phyloP scores from a whole-genome alignment of 2,113 vertebrate genomes.

The Odontesthes bonariensis region DNA sequence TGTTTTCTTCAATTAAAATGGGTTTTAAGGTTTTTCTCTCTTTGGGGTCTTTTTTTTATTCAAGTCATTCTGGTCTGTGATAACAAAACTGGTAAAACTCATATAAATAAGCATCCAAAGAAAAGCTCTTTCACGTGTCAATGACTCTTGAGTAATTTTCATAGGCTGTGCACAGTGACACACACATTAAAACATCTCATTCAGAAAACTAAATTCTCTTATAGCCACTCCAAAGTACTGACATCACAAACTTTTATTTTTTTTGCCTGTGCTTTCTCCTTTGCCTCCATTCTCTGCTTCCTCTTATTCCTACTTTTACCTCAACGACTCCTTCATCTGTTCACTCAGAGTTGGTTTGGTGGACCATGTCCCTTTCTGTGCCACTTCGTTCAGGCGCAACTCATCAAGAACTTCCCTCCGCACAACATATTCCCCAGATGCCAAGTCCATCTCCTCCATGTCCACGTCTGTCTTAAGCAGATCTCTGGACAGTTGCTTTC shows the following conservation, averaged over 20 bases:
- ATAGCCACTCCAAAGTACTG: too few species aligned
- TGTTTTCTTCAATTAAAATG: not conserved
- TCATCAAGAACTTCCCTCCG: slow-evolving; percentile 82
- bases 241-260: too few species aligned
- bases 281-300: not conserved
- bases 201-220: too few species aligned
- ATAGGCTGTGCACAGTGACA: too few species aligned
- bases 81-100: too few species aligned
- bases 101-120: too few species aligned
- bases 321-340: slow-evolving; percentile 62
- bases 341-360: slow-evolving; percentile 45
- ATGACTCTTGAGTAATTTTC: too few species aligned
- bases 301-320: slow-evolving; percentile 12
- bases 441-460: slow-evolving; percentile 20
- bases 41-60: too few species aligned
- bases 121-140: too few species aligned
- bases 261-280: not conserved
- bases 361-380: slow-evolving; percentile 60
- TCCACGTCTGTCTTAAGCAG: slow-evolving; percentile 19
- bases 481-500: not conserved
- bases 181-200: too few species aligned
- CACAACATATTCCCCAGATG: slow-evolving; percentile 52
- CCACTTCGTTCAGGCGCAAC: slow-evolving; percentile 85
- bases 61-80: too few species aligned
- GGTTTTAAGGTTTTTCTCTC: too few species aligned